Percentiles rank a stretch among this genome's conserved stretches.
phyloP scores from a whole-genome alignment of 2,113 vertebrate genomes.

The Notothenia coriiceps region DNA sequence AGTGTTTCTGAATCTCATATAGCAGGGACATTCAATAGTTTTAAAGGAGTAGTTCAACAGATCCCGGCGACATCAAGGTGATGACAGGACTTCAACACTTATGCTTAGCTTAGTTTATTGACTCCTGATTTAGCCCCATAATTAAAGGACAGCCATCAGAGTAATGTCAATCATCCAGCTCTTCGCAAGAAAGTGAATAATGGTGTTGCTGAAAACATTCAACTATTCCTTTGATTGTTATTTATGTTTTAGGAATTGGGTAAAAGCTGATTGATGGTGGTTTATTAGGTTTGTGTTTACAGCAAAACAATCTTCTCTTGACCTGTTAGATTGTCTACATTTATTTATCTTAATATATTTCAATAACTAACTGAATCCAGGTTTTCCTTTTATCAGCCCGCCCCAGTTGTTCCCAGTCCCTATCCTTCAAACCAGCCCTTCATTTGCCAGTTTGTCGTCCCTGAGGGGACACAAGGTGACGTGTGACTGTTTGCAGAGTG shows the following conservation, averaged over 20 bases:
- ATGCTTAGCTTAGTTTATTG: neutral
- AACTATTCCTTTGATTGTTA: neutral
- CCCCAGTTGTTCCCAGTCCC: neutral
- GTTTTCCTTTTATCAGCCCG: neutral
- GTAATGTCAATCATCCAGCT: neutral
- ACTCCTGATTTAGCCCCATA: neutral
- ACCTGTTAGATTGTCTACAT: neutral
- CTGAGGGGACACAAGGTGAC: slow-evolving; percentile 71
- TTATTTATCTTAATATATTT: neutral
- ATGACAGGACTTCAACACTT: too few relatives aligned
- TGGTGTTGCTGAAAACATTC: neutral
- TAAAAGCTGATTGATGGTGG: neutral
- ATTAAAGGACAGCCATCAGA: neutral
- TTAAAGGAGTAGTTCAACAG: neutral
- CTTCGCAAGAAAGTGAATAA: neutral
- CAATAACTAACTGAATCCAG: neutral
- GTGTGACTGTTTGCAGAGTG: slow-evolving; percentile 80
- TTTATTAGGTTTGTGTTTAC: neutral
- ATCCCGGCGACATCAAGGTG: neutral
- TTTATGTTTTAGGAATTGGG: neutral
- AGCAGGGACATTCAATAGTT: neutral
- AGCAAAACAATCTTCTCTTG: neutral
- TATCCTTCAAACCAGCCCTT: neutral
- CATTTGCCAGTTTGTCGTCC: slow-evolving; percentile 34
- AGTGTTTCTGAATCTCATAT: neutral